A percentile compares a stretch with the other conserved stretches of the same genome.
phyloP scores from a whole-genome alignment of 2,888 invertebrate genomes.

The Xiphydria camelus region DNA sequence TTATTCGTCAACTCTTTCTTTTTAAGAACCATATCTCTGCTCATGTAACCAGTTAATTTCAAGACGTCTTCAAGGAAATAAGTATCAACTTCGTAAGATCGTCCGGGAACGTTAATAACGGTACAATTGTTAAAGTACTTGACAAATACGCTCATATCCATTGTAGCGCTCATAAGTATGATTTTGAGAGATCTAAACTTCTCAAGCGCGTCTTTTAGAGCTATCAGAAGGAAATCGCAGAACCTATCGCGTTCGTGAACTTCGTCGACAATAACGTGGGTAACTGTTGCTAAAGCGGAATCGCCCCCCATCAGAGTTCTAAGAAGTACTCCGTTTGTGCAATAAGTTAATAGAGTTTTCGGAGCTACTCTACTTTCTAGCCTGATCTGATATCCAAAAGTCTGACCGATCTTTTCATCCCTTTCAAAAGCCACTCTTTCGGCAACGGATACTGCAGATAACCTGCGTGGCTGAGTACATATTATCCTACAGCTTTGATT shows the following conservation, averaged over 20 bases:
- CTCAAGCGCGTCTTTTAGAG: slow-evolving; percentile 74
- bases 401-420: slow-evolving; percentile 67
- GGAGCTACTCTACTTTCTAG: slow-evolving; percentile 83
- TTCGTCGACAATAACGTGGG: slow-evolving; percentile 91
- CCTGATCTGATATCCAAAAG: slow-evolving; percentile 89
- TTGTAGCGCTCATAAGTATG: slow-evolving; percentile 93
- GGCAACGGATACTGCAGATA: slow-evolving; percentile 88
- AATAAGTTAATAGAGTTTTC: slow-evolving; percentile 82
- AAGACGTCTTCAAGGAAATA: slow-evolving; percentile 83
- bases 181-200: slow-evolving; percentile 75
- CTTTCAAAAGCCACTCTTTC: slow-evolving; percentile 83
- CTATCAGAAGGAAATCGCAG: slow-evolving; percentile 89
- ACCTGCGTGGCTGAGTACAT: slow-evolving; percentile 90
- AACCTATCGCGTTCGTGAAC: slow-evolving; percentile 93
- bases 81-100: slow-evolving; percentile 73
- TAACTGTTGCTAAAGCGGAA: slow-evolving; percentile 70
- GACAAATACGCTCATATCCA: slow-evolving; percentile 80
- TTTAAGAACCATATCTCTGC: slow-evolving; percentile 58
- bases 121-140: slow-evolving; percentile 84
- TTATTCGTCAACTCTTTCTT: slow-evolving; percentile 49
- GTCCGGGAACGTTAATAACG: slow-evolving; percentile 76
- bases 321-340: slow-evolving; percentile 89
- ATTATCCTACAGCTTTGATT: slow-evolving; percentile 78
- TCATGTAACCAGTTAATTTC: slow-evolving; percentile 63
- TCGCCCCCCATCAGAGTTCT: slow-evolving; percentile 85